Conservation (phyloP, 2,888 invertebrate genomes). For the Myopa tessellatipennis region DNA sequence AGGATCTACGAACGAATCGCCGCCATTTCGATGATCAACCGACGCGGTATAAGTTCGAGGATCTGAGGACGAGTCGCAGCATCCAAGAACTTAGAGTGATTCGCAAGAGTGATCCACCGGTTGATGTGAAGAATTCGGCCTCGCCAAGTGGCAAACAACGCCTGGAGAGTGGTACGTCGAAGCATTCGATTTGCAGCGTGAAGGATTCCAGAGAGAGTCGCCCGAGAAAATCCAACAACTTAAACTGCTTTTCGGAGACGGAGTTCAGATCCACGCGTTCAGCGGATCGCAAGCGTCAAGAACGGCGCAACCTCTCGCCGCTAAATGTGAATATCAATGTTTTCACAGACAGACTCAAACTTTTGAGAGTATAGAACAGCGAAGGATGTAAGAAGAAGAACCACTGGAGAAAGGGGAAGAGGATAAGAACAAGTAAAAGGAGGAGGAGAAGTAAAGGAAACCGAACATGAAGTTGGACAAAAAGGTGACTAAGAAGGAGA, state of each 20-base stretch:
- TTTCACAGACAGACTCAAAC: conserved; percentile 53
- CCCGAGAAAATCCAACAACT: neutral
- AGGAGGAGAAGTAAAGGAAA: conserved; percentile 24
- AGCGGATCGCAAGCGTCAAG: neutral
- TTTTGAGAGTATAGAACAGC: conserved; percentile 45
- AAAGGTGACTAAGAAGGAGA: neutral
- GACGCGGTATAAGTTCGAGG: neutral
- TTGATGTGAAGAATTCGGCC: neutral
- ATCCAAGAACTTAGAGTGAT: neutral
- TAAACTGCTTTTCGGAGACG: conserved; percentile 17
- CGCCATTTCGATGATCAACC: too few species aligned
- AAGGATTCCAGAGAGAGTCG: neutral
- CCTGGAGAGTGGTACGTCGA: neutral
- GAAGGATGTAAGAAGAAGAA: neutral
- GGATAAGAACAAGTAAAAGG: conserved; percentile 7
- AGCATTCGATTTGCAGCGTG: conserved; percentile 12
- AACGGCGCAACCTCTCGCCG: conserved; percentile 38
- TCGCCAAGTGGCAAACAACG: neutral
- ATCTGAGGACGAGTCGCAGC: neutral
- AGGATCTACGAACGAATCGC: neutral
- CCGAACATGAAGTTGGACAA: neutral
- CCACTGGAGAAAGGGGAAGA: conserved; percentile 2
- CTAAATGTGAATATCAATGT: conserved; percentile 58
- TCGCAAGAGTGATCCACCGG: neutral
- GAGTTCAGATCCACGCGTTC: neutral